Evolutionary conservation across 2,797 vertebrate species (phyloP), one percentile per base, ranked within the genome.

Genomic region (Anguilla megastoma): DNA sequence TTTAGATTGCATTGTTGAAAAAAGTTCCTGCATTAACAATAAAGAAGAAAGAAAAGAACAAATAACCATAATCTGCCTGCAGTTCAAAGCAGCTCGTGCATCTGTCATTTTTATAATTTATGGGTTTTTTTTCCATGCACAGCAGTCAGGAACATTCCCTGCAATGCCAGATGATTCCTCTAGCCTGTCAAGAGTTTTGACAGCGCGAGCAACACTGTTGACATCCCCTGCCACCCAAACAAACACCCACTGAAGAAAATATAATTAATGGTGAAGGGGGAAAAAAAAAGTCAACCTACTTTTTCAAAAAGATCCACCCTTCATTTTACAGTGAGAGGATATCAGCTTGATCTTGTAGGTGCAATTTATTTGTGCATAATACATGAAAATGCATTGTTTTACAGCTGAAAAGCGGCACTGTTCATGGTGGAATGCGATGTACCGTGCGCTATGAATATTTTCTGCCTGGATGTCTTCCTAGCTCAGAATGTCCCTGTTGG

Each of bases 141-240:
- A 86, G 94, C 93, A 93, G 92, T 93, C 92, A 92, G 86, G 92
- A 94, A 94, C 94, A 95, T 96, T 96, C 94, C 94, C 94, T 94
- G 92, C 94, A 93, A 94, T 94, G 95, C 95, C 91, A 93, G 94
- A 96, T 96, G 95, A 96, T 96, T 95, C 94, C 95, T 92, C 87
- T 92, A 94, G 87, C 93, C 95, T 96, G 96, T 95, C 95, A 95
- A 93, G 95, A 93, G 94, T 92, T 87, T 93, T 97, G 96, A 96
- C 96, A 96, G 95, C 93, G 93, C 95, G 93, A 84, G 91, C 95
- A 95, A 93, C 91, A 92, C 94, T 94, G 93, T 94, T 96, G 95
- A 96, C 94, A 94, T 87, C 93, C 93, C 93, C 90, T 86, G 87
- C 92, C 92, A 94, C 92, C 93, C 94, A 96, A 95, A 96, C 95